phyloP scores from a whole-genome alignment of 2,888 invertebrate species.

The Caenorhabditis sp. region DNA sequence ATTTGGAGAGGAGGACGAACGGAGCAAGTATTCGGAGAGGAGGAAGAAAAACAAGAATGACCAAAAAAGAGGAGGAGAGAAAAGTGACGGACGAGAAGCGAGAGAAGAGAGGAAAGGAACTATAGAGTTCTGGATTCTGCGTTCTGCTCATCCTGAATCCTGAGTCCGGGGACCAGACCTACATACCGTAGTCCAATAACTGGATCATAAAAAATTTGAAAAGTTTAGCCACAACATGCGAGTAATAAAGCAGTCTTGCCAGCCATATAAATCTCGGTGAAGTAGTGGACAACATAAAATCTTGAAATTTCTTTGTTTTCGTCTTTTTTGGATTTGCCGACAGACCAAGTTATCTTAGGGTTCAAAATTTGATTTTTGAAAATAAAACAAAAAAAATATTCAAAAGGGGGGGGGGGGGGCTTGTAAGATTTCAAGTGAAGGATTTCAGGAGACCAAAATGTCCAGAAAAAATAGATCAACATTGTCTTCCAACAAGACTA shows the following conservation, averaged over 20 bases:
- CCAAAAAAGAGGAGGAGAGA: conserved; percentile 18
- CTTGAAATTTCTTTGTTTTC: neutral
- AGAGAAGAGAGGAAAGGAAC: conserved; percentile 14
- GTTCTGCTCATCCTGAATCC: no score
- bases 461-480: neutral
- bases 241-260: neutral
- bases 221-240: neutral
- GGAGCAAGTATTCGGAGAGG: conserved; percentile 23
- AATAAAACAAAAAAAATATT: no score
- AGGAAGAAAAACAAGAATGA: conserved; percentile 20
- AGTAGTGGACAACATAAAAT: neutral
- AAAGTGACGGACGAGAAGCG: neutral
- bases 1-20: neutral
- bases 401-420: no score
- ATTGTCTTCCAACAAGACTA: no score
- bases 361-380: no score
- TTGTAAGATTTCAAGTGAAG: no score
- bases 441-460: no score
- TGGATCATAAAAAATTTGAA: no score
- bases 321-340: no score
- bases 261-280: neutral
- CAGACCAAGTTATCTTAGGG: no score
- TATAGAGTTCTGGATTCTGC: neutral
- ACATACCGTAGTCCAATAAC: neutral
- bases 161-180: no score